Conservation (phyloP, 2,797 vertebrate genomes). For the Anguilla megastoma region DNA sequence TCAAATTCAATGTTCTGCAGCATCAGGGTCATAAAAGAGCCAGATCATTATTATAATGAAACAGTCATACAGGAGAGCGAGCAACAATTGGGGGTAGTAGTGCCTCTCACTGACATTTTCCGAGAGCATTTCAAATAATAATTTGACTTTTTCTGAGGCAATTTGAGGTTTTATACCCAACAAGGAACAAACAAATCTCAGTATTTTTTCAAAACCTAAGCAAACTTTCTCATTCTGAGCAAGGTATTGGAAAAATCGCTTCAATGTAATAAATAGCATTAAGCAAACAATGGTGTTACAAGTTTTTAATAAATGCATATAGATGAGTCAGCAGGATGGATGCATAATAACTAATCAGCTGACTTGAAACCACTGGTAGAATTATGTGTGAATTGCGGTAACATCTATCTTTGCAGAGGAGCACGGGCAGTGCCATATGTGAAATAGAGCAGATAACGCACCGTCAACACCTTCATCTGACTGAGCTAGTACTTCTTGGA, state of each 20-base stretch:
- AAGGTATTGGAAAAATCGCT: neutral
- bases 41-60: neutral
- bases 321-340: constrained; percentile 13
- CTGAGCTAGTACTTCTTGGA: neutral
- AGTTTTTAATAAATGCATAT: constrained; percentile 30
- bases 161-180: neutral
- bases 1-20: constrained; percentile 2
- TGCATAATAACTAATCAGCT: constrained; percentile 24
- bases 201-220: neutral
- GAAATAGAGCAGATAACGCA: neutral
- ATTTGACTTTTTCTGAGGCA: no score
- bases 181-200: neutral
- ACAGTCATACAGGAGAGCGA: neutral
- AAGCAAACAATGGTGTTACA: constrained; percentile 15
- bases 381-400: constrained; percentile 15
- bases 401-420: constrained; percentile 26
- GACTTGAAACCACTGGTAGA: constrained; percentile 17
- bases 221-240: neutral
- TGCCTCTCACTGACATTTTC: neutral
- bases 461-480: neutral
- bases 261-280: constrained; percentile 6
- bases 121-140: neutral
- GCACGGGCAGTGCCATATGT: constrained; percentile 17
- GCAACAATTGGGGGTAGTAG: neutral
- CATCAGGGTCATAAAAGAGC: neutral